Percentiles rank a stretch among this genome's conserved stretches.
Conservation (phyloP, 2,113 vertebrate species). For the Leptosomus discolor region DNA sequence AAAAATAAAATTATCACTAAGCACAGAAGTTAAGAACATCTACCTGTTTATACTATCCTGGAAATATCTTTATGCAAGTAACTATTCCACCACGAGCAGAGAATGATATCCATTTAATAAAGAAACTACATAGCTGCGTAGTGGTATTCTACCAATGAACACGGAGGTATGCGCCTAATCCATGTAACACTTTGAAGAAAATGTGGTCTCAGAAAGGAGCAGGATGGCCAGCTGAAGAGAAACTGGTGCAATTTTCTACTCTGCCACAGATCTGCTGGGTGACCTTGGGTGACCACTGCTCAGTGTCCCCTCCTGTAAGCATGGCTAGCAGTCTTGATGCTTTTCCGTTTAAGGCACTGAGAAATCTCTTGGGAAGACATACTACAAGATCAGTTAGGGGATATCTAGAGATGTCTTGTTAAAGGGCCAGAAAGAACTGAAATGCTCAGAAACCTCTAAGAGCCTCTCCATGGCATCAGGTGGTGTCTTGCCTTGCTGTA, state of each 20-base stretch:
- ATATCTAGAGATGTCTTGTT: not conserved
- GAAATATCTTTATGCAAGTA: not conserved
- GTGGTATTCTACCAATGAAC: not conserved
- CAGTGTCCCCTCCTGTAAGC: not conserved
- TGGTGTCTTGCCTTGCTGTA: not conserved
- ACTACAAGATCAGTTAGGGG: not conserved
- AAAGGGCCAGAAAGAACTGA: not conserved
- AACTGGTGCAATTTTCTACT: not conserved
- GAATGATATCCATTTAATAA: not conserved
- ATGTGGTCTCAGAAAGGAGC: not conserved
- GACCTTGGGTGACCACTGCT: not conserved
- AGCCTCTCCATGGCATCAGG: not conserved
- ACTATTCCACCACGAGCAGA: not conserved
- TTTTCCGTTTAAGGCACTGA: not conserved
- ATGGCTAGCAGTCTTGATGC: too few relatives aligned
- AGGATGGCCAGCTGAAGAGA: not conserved
- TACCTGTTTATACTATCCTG: not conserved
- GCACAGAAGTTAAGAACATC: not conserved
- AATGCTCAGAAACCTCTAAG: not conserved
- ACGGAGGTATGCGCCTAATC: rapidly evolving
- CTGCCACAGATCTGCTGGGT: not conserved
- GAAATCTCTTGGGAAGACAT: not conserved
- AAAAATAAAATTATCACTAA: not conserved
- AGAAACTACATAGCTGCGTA: not conserved
- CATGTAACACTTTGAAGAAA: not conserved